Evolutionary conservation across 2,797 vertebrate species (phyloP).

Genomic region (Arctocebus calabarensis): DNA sequence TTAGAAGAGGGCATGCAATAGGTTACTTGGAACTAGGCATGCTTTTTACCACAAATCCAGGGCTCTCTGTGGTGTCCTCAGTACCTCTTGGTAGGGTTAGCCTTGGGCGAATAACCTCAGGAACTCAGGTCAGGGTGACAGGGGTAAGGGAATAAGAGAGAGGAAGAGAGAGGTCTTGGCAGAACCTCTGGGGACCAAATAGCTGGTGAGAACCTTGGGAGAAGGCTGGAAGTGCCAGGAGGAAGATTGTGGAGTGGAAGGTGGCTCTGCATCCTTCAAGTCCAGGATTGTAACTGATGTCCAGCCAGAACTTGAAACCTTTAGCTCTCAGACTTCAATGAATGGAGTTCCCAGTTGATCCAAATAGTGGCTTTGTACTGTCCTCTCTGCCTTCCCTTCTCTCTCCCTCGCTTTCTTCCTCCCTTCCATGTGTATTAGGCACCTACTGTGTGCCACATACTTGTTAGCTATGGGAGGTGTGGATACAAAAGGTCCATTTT

Average conservation of each 20-base stretch:
- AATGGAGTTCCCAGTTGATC: neutral
- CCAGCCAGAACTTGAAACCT: neutral
- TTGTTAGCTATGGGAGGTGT: neutral
- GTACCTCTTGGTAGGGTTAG: conserved; percentile 1
- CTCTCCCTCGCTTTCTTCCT: neutral
- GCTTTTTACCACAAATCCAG: neutral
- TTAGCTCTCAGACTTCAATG: neutral
- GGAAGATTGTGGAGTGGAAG: neutral
- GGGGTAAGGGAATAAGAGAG: neutral
- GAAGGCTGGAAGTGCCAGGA: neutral
- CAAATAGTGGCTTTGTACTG: neutral
- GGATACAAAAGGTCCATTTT: neutral
- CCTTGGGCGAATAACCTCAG: neutral
- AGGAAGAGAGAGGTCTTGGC: neutral
- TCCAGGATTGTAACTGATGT: neutral
- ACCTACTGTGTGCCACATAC: neutral
- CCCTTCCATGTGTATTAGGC: neutral
- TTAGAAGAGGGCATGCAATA: neutral
- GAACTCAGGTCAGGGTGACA: neutral
- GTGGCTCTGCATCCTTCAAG: neutral
- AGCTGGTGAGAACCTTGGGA: neutral
- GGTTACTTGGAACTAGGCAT: neutral
- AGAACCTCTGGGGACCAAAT: neutral
- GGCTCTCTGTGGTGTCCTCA: neutral
- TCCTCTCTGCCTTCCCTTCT: neutral